These are phyloP conservation scores for Timema podura DNA, from an alignment of 2,888 invertebrate species.

Conservation along the genomic window DNA sequence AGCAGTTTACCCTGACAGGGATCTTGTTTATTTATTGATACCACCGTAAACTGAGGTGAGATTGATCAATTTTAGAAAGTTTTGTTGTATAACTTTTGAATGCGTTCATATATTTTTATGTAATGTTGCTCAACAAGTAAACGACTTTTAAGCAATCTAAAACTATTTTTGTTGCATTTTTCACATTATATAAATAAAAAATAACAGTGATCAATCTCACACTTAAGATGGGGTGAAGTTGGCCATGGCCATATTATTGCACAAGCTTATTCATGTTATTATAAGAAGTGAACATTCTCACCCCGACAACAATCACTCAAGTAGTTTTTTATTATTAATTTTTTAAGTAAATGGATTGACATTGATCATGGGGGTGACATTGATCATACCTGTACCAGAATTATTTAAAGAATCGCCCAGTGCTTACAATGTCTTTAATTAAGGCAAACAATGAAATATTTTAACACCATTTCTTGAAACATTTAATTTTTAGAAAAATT, in stretches of 20 bases:
- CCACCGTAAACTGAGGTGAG: conserved; percentile 5
- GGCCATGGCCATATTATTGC: not conserved
- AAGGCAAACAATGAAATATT: no score
- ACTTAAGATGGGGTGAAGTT: conserved; percentile 1
- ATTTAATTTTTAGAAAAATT: no score
- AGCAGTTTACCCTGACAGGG: no score
- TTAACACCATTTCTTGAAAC: no score
- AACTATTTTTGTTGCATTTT: no score
- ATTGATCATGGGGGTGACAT: conserved; percentile 10
- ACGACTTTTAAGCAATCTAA: no score
- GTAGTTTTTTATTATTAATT: conserved; percentile 1
- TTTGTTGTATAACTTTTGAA: not conserved
- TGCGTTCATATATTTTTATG: not conserved
- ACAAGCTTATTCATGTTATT: not conserved
- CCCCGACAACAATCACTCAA: not conserved
- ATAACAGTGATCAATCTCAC: conserved; percentile 4
- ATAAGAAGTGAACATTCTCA: conserved; percentile 7
- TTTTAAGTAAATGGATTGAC: not conserved
- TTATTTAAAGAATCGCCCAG: no score
- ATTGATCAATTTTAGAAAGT: not conserved
- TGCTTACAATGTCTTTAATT: no score
- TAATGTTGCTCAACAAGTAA: not conserved
- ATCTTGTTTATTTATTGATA: no score
- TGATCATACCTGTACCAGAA: not conserved
- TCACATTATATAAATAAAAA: not conserved